These are phyloP conservation scores for Megalonaias nervosa DNA, from an alignment of 1,140 invertebrate species.

Conservation along the genomic window DNA sequence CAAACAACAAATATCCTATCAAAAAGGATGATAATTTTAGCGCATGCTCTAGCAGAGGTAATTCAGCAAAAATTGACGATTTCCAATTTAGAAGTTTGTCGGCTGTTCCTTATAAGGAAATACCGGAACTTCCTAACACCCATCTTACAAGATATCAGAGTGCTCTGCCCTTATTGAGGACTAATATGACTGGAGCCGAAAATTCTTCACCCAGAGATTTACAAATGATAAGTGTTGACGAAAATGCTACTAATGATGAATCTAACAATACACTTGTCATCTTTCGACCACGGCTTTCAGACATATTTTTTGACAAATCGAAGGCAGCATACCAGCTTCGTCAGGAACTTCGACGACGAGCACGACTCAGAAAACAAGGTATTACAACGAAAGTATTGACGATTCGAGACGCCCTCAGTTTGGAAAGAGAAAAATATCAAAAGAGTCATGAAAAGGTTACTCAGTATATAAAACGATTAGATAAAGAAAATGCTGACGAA, in stretches of 20 bases:
- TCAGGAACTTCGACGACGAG: conserved; percentile 12
- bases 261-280: neutral
- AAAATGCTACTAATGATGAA: neutral
- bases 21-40: conserved; percentile 14
- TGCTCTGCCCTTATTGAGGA: conserved; percentile 8
- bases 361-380: conserved; percentile 18
- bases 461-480: conserved; percentile 20
- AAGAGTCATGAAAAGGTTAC: conserved; percentile 17
- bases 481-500: conserved; percentile 10
- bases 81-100: conserved; percentile 3
- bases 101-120: neutral
- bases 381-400: conserved; percentile 16
- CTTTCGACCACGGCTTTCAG: conserved; percentile 1
- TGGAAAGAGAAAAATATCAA: conserved; percentile 22
- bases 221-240: neutral
- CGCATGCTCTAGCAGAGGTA: neutral
- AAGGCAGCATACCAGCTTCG: conserved; percentile 25
- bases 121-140: conserved; percentile 13
- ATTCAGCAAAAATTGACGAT: conserved; percentile 1
- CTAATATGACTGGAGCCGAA: neutral
- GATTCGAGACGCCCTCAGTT: conserved; percentile 19
- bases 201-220: neutral
- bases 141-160: conserved; percentile 9
- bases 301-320: conserved; percentile 23
- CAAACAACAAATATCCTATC: neutral